Conservation (phyloP, 2,888 invertebrate genomes). For the Torymus auratus region DNA sequence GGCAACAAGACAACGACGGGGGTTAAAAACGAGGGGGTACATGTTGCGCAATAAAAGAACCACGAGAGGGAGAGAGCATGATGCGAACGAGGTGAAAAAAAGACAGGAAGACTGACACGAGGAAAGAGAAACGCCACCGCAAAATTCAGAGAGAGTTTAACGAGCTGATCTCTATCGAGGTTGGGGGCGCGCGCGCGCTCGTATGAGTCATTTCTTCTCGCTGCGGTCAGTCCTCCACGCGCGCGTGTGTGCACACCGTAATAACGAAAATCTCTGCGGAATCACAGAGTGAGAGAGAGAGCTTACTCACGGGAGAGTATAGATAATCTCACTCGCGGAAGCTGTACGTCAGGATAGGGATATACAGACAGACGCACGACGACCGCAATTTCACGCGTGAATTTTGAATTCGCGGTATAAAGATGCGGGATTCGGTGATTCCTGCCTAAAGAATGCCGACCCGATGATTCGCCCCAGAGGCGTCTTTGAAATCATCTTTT, state of each 20-base stretch:
- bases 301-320: background rate
- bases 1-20: background rate
- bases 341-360: no score
- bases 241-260: background rate
- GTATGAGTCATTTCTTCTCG: conserved; percentile 70
- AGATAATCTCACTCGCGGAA: no score
- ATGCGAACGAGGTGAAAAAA: background rate
- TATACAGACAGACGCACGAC: no score
- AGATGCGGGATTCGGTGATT: no score
- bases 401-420: no score
- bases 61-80: background rate
- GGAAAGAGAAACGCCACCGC: conserved; percentile 27
- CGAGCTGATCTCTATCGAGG: conserved; percentile 74
- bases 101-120: background rate
- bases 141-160: conserved; percentile 64
- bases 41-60: conserved; percentile 4
- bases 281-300: background rate
- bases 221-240: conserved; percentile 2
- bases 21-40: background rate
- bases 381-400: no score
- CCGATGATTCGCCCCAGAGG: no score
- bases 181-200: conserved; percentile 61
- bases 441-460: no score
- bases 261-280: conserved; percentile 26
- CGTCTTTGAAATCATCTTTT: no score